Evolutionary conservation across 2,113 vertebrate species (phyloP), one percentile per base, ranked within the genome.

Genomic region (Rynchops niger): DNA sequence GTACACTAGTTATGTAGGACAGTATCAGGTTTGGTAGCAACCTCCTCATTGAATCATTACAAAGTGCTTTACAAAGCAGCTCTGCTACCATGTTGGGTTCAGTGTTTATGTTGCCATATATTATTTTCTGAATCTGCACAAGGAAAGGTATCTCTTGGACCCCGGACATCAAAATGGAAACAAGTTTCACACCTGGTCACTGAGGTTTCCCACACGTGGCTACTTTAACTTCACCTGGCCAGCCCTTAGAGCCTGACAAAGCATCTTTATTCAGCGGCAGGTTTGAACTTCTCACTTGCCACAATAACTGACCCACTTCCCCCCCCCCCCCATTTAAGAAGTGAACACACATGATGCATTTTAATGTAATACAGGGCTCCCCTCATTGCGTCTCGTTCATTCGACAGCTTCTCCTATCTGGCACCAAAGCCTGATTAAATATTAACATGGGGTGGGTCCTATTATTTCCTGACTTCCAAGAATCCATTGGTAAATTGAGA

Each of bases 401-500:
- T 83, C 25, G 0, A 62, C 66, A 58, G 69, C 86, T 83, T 95
- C 88, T 83, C 53, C 92, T 90, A 85, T 53, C 84, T 90, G 92
- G 91, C 77, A 97, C 95, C 95, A 94, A 94, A 94, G 86, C 9
- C 82, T 87, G 94, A 93, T 97, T 96, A 98, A 94, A 88, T 95
- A 85, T 94, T 95, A 94, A 93, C 42, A 50, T 38, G 91, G 90
- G 94, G 87, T 82, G 95, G 92, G 76, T 95, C 95, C 83, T 78
- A 95, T 97, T 96, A 95, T 80, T 93, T 92, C 95, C 94, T 95
- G 85, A 71, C 93, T 97, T 95, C 91, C 97, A 91, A 97, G 87
- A 95, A 96, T 83, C 95, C 94, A 94, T 86, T 59, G 96, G 89
- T 90, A 97, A 97, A 97, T 96, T 98, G 86, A 95, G 94, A 98